Base-by-base conservation (phyloP, 2,113 vertebrate species). In the Macrotus californicus region DNA sequence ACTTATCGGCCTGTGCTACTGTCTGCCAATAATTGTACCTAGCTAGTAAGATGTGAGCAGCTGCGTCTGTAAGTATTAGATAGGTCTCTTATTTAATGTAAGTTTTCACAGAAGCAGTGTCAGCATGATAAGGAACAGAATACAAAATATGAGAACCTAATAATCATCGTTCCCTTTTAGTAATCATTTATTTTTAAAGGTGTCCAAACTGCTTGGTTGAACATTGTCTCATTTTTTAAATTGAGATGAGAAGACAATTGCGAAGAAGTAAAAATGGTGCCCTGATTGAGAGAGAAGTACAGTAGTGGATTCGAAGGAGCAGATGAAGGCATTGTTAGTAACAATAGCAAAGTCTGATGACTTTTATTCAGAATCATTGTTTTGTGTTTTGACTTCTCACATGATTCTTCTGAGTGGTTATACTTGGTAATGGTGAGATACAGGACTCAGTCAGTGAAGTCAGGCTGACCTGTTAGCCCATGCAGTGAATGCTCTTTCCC, bases 191-290 rank as follows among this genome's bases (percentile, higher is more conserved):
- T 76, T 85, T 95, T 73, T 52, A 31, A 73, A 64, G 48, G 48
- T 92, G 18, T 92, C 88, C 7, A 72, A 52, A 94, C 84, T 96
- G 34, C 59, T 96, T 91, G 72, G 14, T 88, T 56, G 19, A 89
- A 48, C 5, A 52, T 89, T 86, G 67, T 52, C 34, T 94, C 9
- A 88, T 29, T 22, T 82, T 92, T 72, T 75, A 75, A 50, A 41
- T 11, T 80, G 46, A 89, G 36, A 36, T 67, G 41, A n/a, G 85
- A 86, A 89, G 7, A 87, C 81, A 91, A 66, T 87, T 95, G 26
- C 56, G 66, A 69, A 89, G 5, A 94, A 88, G 11, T 54, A n/a
- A 75, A 79, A 84, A 39, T 77, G 16, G 15, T 76, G n/a, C 3
- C 26, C 18, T 50, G 36, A 67, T 72, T 94, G 36, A 93, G 70